These are phyloP conservation scores for Drosophila sproati DNA, from an alignment of 1,140 invertebrate species.

Conservation along the genomic window DNA sequence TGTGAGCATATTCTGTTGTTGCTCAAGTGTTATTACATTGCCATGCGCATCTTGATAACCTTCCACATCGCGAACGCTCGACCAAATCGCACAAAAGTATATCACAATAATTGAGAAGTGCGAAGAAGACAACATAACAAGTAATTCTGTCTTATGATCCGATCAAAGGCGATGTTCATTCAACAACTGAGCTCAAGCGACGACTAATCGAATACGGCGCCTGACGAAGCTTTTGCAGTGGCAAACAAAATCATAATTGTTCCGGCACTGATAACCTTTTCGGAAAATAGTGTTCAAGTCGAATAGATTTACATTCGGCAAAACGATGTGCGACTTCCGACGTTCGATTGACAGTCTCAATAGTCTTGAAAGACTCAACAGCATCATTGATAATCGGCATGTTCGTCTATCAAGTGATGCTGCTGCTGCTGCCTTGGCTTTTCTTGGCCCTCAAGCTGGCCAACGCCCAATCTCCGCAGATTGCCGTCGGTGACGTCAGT, in stretches of 20 bases:
- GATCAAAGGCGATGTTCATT: constrained; percentile 8
- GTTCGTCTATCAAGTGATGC: constrained; percentile 47
- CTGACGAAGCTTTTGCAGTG: neutral
- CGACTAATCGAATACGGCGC: constrained; percentile 6
- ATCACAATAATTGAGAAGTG: constrained; percentile 9
- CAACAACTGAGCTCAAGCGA: constrained; percentile 8
- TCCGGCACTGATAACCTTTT: constrained; percentile 33
- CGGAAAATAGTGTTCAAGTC: neutral
- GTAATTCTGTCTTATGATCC: neutral
- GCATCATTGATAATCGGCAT: constrained; percentile 62
- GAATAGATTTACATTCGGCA: neutral
- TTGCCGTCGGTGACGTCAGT: constrained; percentile 3
- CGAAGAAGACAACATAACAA: constrained; percentile 9
- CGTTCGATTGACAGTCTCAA: neutral
- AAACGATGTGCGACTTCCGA: neutral
- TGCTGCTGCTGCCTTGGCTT: constrained; percentile 21
- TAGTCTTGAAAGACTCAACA: no score
- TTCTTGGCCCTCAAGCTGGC: constrained; percentile 25
- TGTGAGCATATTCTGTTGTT: no score
- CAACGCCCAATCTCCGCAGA: constrained; percentile 13
- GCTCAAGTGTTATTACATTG: constrained; percentile 6
- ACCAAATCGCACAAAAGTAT: constrained; percentile 2
- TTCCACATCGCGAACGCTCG: constrained; percentile 1
- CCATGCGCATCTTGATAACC: constrained; percentile 9
- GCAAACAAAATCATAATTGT: constrained; percentile 31